phyloP scores from a whole-genome alignment of 2,797 vertebrate genomes.

The Gymnodraco acuticeps region DNA sequence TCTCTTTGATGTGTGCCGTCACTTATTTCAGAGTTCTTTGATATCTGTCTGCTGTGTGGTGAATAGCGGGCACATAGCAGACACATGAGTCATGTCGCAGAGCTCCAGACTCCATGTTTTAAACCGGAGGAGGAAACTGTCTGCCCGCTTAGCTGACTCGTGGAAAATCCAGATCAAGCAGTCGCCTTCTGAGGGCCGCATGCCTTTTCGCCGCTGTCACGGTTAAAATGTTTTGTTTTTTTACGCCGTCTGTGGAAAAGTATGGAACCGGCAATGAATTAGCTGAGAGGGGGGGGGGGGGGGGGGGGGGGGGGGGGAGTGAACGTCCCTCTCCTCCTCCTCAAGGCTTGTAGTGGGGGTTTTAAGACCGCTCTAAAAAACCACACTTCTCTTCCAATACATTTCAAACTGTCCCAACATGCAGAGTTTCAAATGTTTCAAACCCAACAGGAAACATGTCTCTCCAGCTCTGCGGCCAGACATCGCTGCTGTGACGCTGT shows the following conservation, averaged over 20 bases:
- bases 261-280: constrained; percentile 73
- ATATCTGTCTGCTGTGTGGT: constrained; percentile 48
- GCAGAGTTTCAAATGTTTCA: constrained; percentile 50
- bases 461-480: constrained; percentile 32
- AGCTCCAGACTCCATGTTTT: constrained; percentile 70
- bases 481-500: constrained; percentile 9
- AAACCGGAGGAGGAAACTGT: constrained; percentile 62
- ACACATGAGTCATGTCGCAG: constrained; percentile 67
- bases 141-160: constrained; percentile 62
- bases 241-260: constrained; percentile 74
- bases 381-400: constrained; percentile 70
- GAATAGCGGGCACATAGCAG: constrained; percentile 31
- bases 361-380: constrained; percentile 62
- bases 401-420: constrained; percentile 53
- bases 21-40: constrained; percentile 8
- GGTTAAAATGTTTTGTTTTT: constrained; percentile 45
- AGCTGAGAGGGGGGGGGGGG: constrained; percentile 71
- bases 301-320: constrained; percentile 75
- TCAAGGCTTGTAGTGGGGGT: constrained; percentile 53
- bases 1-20: neutral
- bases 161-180: constrained; percentile 80
- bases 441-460: constrained; percentile 35
- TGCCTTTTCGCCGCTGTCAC: constrained; percentile 66
- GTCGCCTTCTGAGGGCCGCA: constrained; percentile 36
- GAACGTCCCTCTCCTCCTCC: constrained; percentile 46